These are phyloP conservation scores for Tridacna gigas DNA, from an alignment of 2,888 invertebrate genomes.

Conservation along the genomic window DNA sequence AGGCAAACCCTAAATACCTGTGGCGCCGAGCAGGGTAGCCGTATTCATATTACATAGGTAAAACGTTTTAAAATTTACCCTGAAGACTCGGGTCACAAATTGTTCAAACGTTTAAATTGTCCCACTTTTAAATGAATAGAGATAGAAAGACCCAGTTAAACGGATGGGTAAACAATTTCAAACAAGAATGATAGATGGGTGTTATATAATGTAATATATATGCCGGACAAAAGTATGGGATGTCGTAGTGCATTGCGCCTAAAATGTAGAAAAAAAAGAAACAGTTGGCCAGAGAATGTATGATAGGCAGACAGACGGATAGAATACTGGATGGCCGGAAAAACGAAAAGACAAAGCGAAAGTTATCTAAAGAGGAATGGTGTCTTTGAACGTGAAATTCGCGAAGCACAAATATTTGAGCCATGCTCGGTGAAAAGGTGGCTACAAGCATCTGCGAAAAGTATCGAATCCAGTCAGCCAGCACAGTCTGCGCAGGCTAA, in stretches of 20 bases:
- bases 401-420: no score
- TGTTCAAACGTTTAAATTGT: constrained; percentile 12
- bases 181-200: not conserved
- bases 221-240: constrained; percentile 8
- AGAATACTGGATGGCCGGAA: no score
- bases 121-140: constrained; percentile 25
- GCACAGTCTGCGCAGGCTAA: no score
- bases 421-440: no score
- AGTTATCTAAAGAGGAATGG: no score
- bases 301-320: not conserved
- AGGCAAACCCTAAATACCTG: no score
- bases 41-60: not conserved
- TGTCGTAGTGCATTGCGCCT: not conserved
- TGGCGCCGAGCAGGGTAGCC: not conserved
- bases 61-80: constrained; percentile 9
- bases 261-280: not conserved
- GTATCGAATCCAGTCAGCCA: no score
- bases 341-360: no score
- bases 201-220: constrained; percentile 13
- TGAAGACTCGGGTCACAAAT: constrained; percentile 11
- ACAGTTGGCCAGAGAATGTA: not conserved
- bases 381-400: no score
- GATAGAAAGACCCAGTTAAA: not conserved
- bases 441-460: no score
- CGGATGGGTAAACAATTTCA: constrained; percentile 21